These are phyloP conservation scores for Cephalophus harveyi DNA, from an alignment of 2,113 vertebrate species.

Conservation along the genomic window DNA sequence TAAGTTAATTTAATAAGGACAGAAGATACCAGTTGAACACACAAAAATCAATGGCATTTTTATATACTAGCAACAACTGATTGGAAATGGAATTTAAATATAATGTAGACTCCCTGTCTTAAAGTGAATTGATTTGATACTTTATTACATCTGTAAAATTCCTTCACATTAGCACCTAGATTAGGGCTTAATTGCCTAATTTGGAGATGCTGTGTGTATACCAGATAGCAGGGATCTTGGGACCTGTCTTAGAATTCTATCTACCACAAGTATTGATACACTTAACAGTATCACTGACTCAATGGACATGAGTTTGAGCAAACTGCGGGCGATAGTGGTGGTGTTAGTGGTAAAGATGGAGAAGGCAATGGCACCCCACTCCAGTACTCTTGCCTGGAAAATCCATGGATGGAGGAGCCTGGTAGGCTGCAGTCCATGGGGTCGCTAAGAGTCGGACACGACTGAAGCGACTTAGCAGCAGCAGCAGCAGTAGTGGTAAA, in stretches of 20 bases:
- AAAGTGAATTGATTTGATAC: neutral
- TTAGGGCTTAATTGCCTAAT: neutral
- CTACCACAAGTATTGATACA: neutral
- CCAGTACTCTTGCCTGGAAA: no score
- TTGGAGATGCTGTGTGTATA: neutral
- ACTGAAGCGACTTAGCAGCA: no score
- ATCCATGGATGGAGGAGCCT: no score
- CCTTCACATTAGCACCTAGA: neutral
- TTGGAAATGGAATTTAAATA: neutral
- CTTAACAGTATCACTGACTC: neutral
- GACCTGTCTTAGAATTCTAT: neutral
- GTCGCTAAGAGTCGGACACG: no score
- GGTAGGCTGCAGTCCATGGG: no score
- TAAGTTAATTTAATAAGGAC: neutral
- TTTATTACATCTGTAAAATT: neutral
- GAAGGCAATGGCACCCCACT: no score
- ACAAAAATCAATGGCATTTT: neutral
- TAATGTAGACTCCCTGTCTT: neutral
- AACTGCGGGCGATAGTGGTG: neutral
- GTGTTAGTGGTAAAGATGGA: neutral
- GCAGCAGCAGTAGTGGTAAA: neutral
- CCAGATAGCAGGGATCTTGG: neutral
- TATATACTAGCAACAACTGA: neutral
- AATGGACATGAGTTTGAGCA: neutral
- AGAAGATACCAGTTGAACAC: neutral